These are phyloP conservation scores for Prenolepis imparis DNA, from an alignment of 2,888 invertebrate genomes.

Conservation along the genomic window DNA sequence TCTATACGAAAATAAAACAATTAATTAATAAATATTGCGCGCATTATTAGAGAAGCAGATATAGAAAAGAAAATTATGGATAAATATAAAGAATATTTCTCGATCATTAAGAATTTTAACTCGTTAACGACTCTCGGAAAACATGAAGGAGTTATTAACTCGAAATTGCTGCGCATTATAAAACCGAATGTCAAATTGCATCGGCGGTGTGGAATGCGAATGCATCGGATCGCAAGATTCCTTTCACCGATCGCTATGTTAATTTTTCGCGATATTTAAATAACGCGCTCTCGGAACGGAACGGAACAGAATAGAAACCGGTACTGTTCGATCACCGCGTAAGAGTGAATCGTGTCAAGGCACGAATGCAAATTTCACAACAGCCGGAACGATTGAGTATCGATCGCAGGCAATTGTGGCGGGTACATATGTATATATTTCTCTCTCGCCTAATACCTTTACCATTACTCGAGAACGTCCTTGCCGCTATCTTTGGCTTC, in stretches of 20 bases:
- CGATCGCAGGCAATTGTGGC: conserved; percentile 30
- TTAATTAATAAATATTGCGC: not conserved
- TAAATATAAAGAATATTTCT: not conserved
- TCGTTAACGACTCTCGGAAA: not conserved
- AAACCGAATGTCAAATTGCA: conserved; percentile 45
- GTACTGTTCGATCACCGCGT: conserved; percentile 45
- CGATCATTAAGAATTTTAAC: not conserved
- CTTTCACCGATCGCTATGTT: conserved; percentile 54
- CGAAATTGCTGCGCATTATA: conserved; percentile 1
- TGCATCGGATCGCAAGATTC: conserved; percentile 45
- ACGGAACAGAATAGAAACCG: conserved; percentile 39
- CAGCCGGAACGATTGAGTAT: conserved; percentile 42
- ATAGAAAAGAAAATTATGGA: conserved; percentile 22
- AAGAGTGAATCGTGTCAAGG: conserved; percentile 54
- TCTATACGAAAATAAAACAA: not conserved
- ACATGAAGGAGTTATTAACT: not conserved
- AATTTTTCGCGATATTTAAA: conserved; percentile 53
- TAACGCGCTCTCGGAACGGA: conserved; percentile 46
- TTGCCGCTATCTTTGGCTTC: conserved; percentile 30
- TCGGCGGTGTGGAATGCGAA: conserved; percentile 44
- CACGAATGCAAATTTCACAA: conserved; percentile 49
- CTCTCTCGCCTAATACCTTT: conserved; percentile 8
- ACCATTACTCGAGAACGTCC: conserved; percentile 16
- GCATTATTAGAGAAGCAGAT: not conserved
- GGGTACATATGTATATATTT: conserved; percentile 1